Conservation (phyloP, 1,140 invertebrate genomes). For the Drosophila tani region DNA sequence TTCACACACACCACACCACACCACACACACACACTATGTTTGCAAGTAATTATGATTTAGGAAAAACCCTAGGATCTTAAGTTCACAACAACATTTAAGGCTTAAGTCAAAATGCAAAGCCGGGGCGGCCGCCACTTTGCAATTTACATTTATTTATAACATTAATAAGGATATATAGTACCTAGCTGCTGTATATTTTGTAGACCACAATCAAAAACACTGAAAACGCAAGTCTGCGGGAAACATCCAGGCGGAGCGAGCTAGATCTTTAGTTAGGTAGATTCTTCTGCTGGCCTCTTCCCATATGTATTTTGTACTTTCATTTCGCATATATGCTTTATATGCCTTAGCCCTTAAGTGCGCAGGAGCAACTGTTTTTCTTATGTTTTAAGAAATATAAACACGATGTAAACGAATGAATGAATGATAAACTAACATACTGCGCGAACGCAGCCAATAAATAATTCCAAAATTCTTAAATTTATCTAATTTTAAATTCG, state of each 20-base stretch:
- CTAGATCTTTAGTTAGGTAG: conserved; percentile 64
- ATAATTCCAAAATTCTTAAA: conserved; percentile 78
- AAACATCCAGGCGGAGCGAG: conserved; percentile 57
- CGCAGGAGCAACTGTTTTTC: conserved; percentile 49
- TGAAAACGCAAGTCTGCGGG: conserved; percentile 38
- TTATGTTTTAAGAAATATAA: conserved; percentile 35
- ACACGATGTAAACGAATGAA: conserved; percentile 47
- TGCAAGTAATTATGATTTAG: conserved; percentile 57
- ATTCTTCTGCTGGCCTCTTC: conserved; percentile 32
- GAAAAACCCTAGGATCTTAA: conserved; percentile 45
- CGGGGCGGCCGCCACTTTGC: conserved; percentile 71
- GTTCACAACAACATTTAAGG: conserved; percentile 73
- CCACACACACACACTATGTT: conserved; percentile 33
- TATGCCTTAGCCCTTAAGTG: conserved; percentile 63
- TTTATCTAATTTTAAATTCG: conserved; percentile 71
- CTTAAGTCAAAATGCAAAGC: conserved; percentile 76
- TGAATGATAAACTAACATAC: conserved; percentile 54
- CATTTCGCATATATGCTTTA: conserved; percentile 28
- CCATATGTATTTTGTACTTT: conserved; percentile 41
- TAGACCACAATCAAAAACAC: conserved; percentile 69
- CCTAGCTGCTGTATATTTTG: conserved; percentile 40
- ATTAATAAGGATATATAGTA: conserved; percentile 45
- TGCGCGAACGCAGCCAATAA: conserved; percentile 60
- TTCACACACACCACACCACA: conserved; percentile 40
- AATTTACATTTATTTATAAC: conserved; percentile 77